phyloP scores from a whole-genome alignment of 2,888 invertebrate genomes.

The Sphaerophoria taeniata region DNA sequence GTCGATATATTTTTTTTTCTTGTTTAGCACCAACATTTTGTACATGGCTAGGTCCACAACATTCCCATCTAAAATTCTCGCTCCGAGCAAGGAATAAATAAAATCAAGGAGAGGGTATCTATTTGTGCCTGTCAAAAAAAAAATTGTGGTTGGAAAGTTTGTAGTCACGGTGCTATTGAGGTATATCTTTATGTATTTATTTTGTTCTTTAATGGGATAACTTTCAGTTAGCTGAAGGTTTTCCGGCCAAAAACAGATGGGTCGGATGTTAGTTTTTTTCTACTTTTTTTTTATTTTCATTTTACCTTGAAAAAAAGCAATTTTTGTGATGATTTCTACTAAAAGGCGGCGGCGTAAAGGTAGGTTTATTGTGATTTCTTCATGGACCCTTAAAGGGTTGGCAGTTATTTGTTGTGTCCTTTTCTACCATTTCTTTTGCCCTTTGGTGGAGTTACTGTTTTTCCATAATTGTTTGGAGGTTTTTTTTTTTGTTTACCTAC shows the following conservation, averaged over 20 bases:
- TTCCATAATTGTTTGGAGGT: slow-evolving; percentile 55
- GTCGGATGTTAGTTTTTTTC: slow-evolving; percentile 17
- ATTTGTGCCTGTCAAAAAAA: slow-evolving; percentile 36
- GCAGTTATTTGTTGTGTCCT: slow-evolving; percentile 34
- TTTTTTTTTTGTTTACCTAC: not conserved
- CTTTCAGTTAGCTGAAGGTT: not conserved
- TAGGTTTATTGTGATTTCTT: slow-evolving; percentile 27
- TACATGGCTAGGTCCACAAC: slow-evolving; percentile 31
- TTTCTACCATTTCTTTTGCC: slow-evolving; percentile 23
- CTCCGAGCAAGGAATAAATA: slow-evolving; percentile 2
- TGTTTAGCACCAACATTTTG: slow-evolving; percentile 38
- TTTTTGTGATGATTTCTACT: slow-evolving; percentile 16
- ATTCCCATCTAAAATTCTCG: not conserved
- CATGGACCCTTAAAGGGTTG: slow-evolving; percentile 33
- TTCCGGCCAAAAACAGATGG: slow-evolving; percentile 13
- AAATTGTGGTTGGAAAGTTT: slow-evolving; percentile 51
- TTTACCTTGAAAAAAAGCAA: slow-evolving; percentile 25
- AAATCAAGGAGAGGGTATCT: not conserved
- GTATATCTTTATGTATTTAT: not conserved
- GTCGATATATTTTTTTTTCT: slow-evolving; percentile 61
- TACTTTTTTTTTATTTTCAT: not conserved
- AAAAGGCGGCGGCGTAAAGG: not conserved
- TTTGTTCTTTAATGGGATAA: not conserved
- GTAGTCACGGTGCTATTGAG: slow-evolving; percentile 22
- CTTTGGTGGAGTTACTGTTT: slow-evolving; percentile 50